phyloP scores from a whole-genome alignment of 2,797 vertebrate species.

The Leucoraja ocellata region DNA sequence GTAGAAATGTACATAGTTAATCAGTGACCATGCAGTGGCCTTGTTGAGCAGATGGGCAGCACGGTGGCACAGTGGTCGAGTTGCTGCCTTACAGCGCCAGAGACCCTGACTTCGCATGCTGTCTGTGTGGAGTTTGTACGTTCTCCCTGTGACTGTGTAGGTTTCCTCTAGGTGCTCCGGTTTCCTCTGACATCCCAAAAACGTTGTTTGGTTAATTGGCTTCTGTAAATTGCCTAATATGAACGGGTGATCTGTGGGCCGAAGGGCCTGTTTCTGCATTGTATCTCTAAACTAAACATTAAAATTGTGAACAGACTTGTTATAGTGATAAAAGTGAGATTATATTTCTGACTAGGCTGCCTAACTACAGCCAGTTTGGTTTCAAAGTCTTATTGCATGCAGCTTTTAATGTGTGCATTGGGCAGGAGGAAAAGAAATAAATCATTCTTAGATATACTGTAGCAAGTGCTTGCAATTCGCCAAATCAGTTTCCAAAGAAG shows the following conservation, averaged over 20 bases:
- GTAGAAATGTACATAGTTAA: background rate
- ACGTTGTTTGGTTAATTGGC: too few species aligned
- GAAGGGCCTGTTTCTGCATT: too few species aligned
- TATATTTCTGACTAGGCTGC: background rate
- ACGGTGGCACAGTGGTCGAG: too few species aligned
- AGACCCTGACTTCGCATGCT: too few species aligned
- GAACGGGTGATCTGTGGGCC: too few species aligned
- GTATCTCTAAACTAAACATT: background rate
- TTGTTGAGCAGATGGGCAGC: background rate
- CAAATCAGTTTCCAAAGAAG: background rate
- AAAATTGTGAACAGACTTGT: background rate
- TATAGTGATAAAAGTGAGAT: background rate
- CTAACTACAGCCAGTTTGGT: background rate
- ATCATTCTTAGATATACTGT: background rate
- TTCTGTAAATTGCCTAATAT: too few species aligned
- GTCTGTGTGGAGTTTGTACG: too few species aligned
- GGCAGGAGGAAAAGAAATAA: background rate
- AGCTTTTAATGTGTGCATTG: background rate
- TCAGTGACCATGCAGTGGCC: background rate
- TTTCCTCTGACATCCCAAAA: too few species aligned
- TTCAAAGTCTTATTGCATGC: background rate
- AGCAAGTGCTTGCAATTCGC: background rate
- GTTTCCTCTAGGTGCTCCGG: too few species aligned
- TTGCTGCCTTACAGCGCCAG: too few species aligned
- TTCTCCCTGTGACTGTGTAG: too few species aligned